Evolutionary conservation across 1,140 invertebrate genomes (phyloP), one percentile per base, ranked within the genome.

Genomic region (Ceratina calcarata): DNA sequence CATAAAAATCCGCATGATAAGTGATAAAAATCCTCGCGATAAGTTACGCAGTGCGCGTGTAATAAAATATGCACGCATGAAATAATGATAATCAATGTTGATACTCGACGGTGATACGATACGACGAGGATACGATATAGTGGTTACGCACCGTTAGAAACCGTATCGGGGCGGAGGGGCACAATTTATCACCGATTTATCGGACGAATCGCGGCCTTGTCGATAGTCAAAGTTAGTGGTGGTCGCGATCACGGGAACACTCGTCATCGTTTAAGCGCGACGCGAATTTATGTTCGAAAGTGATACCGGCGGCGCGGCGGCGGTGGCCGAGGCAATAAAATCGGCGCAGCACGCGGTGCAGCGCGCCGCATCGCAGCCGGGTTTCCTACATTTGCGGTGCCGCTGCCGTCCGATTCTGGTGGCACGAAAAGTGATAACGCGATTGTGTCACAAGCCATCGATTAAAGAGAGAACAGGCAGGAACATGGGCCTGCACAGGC

Each of bases 381-480:
- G 13, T 8, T 73, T 73, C 70, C 70, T 73, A 66, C 51, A 51
- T 79, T 74, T 67, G 78, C 53, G 62, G 69, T 24, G 55, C 24
- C 16, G 62, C 12, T 16, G 22, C 51, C 71, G 57, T 57, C 18
- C 18, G 20, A 45, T 18, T 37, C 37, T 45, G 37, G 24, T 15
- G 58, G 22, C 13, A 49, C 71, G 67, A 83, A 86, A 86, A 86
- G 79, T 83, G 49, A 75, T 61, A 51, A 45, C 65, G 61, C 68
- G 69, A 49, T 73, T 62, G 64, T 66, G 65, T 80, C 73, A 60
- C 69, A 55, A 74, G 37, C 60, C 80, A 85, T 87, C 77, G 86
- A 87, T 87, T 79, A 73, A 60, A 57, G 24, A 20, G 53, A 45
- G 37, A 45, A 45, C 37, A 6, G 37, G 32, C 45, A 61, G 76